These are phyloP conservation scores for Thinocorus orbignyianus DNA, from an alignment of 2,113 vertebrate species.

Conservation along the genomic window DNA sequence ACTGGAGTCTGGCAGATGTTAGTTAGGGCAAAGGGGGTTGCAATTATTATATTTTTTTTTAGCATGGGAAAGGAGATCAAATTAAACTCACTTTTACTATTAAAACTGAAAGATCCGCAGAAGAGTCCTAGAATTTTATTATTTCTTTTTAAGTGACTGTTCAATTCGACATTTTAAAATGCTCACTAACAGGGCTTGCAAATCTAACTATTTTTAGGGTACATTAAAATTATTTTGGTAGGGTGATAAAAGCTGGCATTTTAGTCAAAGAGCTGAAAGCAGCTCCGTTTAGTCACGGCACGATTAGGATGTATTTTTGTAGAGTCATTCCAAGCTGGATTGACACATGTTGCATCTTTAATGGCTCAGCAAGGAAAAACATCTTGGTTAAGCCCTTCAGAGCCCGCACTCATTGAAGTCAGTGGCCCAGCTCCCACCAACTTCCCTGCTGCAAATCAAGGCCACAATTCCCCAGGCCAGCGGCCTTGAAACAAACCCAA, in stretches of 20 bases:
- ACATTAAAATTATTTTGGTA: not conserved
- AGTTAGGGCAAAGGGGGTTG: not conserved
- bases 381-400: not conserved
- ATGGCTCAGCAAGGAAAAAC: not conserved
- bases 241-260: constrained; percentile 13
- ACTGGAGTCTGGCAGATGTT: not conserved
- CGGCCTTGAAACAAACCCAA: not conserved
- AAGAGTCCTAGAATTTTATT: not conserved
- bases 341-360: not conserved
- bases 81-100: not conserved
- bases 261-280: not conserved
- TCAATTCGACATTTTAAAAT: not conserved
- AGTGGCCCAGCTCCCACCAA: not conserved
- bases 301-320: not conserved
- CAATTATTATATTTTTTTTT: not conserved
- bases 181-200: not conserved
- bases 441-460: constrained; percentile 17
- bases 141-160: not conserved
- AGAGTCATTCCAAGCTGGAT: not conserved
- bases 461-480: constrained; percentile 9
- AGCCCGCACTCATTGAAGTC: not conserved
- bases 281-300: not conserved
- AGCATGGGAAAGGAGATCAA: not conserved
- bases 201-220: not conserved
- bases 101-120: not conserved